Base-by-base conservation (phyloP, 2,113 vertebrate genomes). In the Chaenogobius annularis region DNA sequence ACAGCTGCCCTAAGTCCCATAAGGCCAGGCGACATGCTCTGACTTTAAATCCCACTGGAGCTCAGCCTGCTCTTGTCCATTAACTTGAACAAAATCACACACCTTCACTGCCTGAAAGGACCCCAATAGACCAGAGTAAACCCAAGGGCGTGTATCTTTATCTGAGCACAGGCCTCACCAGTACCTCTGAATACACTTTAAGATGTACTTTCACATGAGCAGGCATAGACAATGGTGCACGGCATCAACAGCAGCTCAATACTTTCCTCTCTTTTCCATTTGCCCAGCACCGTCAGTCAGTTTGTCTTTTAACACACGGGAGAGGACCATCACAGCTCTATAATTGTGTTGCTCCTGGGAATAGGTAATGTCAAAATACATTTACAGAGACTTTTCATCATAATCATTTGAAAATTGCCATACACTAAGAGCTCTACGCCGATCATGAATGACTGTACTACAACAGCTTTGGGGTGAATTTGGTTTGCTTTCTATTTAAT, bases 251-350 rank as follows among this genome's bases (percentile, higher is more conserved):
- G 70, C 72, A 58, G 76, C 83, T 89, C 90, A 79, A 86, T 91
- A 85, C 64, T 84, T 83, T 84, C 72, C 66, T 66, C 72, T 75
- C 91, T 93, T 92, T 93, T 83, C 83, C 79, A 84, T 86, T 52
- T 22, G 23, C 70, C 72, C 59, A 9, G 72, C 75, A 20, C 73
- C 1, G 31, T 76, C 50, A 50, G 26, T 31, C 26, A 31, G 26
- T 83, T 87, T 77, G 81, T 85, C 78, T 87, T 81, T 80, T 67
- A 79, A 84, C 85, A 87, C 86, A 87, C 85, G 83, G 79, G 78
- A 86, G 77, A 68, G 35, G 20, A 77, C 73, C 61, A 61, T 73
- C 77, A 72, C 52, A 46, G 78, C 55, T 31, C 12, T 74, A 65
- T 50, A 63, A 81, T 54, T 50, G 26, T 35, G 58, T 43, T 74